phyloP scores from a whole-genome alignment of 53 echinoderm and acorn worm genomes.

The Holothuria scabra region DNA sequence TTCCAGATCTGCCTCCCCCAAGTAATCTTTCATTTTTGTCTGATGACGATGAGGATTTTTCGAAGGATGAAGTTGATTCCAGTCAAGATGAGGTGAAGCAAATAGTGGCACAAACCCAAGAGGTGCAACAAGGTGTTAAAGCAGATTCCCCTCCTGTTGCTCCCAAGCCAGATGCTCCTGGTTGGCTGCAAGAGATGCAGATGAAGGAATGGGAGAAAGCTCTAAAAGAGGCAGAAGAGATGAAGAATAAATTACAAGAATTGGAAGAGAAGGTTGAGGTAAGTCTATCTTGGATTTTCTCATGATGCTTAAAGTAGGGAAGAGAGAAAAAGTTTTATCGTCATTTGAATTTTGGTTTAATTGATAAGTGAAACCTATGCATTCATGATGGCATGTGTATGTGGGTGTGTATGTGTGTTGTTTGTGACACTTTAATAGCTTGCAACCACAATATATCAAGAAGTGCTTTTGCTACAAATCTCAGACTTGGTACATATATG shows the following conservation, averaged over 20 bases:
- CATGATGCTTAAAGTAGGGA: neutral
- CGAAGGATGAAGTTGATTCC: constrained; percentile 1
- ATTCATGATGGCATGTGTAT: no score
- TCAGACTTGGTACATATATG: no score
- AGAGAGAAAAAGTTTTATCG: neutral
- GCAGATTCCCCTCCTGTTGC: constrained; percentile 46
- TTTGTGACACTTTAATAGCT: no score
- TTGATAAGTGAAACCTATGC: no score
- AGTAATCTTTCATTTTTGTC: constrained; percentile 1
- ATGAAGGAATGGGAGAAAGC: constrained; percentile 86
- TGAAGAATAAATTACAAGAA: constrained; percentile 64
- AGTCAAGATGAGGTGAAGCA: neutral
- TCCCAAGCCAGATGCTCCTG: constrained; percentile 82
- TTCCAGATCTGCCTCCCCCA: constrained; percentile 81
- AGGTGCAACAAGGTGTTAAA: neutral
- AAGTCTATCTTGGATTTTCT: neutral
- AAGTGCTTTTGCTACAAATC: no score
- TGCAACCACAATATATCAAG: no score
- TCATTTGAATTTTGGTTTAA: no score
- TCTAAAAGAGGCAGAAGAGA: constrained; percentile 62
- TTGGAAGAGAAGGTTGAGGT: constrained; percentile 72
- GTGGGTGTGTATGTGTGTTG: no score
- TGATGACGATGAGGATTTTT: constrained; percentile 13
- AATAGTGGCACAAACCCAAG: neutral
- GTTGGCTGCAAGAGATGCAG: constrained; percentile 94